Base-by-base conservation (phyloP, 2,113 vertebrate genomes). In the Petromus typicus region DNA sequence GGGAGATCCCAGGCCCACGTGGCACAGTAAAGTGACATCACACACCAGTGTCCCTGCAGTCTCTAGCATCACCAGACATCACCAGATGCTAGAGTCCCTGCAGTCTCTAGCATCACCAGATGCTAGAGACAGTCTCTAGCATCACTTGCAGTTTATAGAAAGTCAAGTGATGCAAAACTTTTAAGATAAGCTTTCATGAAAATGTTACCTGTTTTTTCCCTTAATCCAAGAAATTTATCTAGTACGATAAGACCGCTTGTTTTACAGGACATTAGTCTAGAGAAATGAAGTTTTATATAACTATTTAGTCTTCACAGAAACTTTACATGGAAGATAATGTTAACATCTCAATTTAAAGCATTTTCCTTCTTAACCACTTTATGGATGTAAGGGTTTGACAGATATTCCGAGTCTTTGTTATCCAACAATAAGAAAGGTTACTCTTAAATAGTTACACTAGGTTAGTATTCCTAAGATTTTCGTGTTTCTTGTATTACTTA, bases 381-480 rank as follows among this genome's bases (percentile, higher is more conserved):
- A 7, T 17, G 14, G 23, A 75, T 87, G 25, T 90, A 92, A 67
- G 3, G 30, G 63, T 87, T 51, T 76, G 43, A 75, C 7, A 86
- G 34, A 83, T 93, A 48, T 86, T 56, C 61, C 78, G 81, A 71
- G 23, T 66, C 43, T 71, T 71, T 78, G 32, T 63, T 30, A 69
- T 64, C 12, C 83, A 94, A 89, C 20, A 94, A 48, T 43, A 87
- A 89, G 43, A 86, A 83, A 89, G 56, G 59, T 86, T 56, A 67
- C 40, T 76, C 63, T 67, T 45, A 86, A 80, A 83, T 40, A 43
- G 32, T 79, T 80, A 75, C 86, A 84, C 63, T 57, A 92, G 40
- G 59, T 73, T 86, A 95, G 79, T n/a, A 64, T 37, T 8, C 37
- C 16, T 84, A 80, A 69, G 32, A 23, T 8, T 63, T 78, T 69